phyloP scores from a whole-genome alignment of 1,140 invertebrate species.

The Argopecten irradians region DNA sequence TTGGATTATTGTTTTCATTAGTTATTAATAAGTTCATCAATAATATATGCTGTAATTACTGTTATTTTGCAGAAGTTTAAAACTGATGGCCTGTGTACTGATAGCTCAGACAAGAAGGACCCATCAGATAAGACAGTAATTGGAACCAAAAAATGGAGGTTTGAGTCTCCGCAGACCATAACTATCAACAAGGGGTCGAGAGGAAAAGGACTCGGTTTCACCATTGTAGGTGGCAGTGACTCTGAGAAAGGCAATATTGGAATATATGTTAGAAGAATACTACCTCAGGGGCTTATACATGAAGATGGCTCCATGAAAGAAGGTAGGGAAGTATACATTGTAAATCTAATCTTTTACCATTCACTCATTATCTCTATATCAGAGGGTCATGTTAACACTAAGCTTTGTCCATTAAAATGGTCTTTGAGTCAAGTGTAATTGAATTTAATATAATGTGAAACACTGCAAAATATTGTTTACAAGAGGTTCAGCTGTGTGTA shows the following conservation, averaged over 20 bases:
- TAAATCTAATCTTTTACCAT: too few species aligned
- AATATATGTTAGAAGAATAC: constrained; percentile 94
- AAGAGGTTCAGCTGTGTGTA: too few species aligned
- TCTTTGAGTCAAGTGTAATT: too few species aligned
- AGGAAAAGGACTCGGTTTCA: constrained; percentile 92
- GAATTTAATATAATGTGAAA: too few species aligned
- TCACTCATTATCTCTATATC: too few species aligned
- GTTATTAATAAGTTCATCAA: too few species aligned
- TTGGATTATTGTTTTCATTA: too few species aligned
- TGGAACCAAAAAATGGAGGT: constrained; percentile 34
- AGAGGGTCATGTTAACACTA: too few species aligned
- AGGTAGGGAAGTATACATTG: constrained; percentile 80
- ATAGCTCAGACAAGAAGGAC: constrained; percentile 77
- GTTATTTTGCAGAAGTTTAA: constrained; percentile 57
- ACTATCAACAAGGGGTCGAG: constrained; percentile 89
- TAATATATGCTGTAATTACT: too few species aligned
- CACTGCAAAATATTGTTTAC: too few species aligned
- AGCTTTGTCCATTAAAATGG: too few species aligned
- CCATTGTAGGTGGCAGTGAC: constrained; percentile 92
- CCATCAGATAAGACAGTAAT: constrained; percentile 49
- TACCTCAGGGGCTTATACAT: constrained; percentile 91
- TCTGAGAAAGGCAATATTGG: constrained; percentile 92
- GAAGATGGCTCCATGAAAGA: constrained; percentile 88
- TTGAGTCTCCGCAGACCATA: constrained; percentile 78
- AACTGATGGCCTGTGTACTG: constrained; percentile 33